These are phyloP conservation scores for Antechinus stuartii DNA, from an alignment of 2,113 vertebrate genomes.

Conservation along the genomic window DNA sequence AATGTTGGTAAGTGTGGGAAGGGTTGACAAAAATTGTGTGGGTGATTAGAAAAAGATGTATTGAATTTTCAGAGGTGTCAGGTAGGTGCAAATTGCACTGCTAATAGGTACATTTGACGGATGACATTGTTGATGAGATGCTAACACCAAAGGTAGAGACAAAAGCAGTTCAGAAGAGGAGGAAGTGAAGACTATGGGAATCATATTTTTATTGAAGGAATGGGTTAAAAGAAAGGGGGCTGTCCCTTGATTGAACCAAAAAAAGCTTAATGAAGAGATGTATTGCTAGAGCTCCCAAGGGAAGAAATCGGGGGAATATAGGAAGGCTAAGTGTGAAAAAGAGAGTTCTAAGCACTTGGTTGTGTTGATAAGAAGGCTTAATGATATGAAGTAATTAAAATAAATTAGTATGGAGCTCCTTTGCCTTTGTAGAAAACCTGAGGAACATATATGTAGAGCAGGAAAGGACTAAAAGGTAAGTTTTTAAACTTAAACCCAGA, in stretches of 20 bases:
- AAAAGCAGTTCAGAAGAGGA: not conserved
- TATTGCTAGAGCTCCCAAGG: not conserved
- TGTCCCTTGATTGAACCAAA: accelerated
- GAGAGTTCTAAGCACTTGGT: not conserved
- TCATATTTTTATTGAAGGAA: not conserved
- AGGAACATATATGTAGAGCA: not conserved
- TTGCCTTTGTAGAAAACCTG: not conserved
- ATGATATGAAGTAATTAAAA: accelerated
- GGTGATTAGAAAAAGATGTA: not conserved
- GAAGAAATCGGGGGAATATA: accelerated
- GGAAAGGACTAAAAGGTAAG: not conserved
- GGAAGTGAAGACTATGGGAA: not conserved
- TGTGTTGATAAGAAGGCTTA: not conserved
- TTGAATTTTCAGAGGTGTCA: not conserved
- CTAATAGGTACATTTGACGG: accelerated
- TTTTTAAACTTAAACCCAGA: not conserved
- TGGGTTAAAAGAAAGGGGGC: not conserved
- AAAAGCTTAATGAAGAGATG: not conserved
- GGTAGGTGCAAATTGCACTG: accelerated
- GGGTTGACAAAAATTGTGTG: accelerated
- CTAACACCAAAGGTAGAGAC: accelerated
- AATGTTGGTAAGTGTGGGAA: not conserved
- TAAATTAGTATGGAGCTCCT: accelerated
- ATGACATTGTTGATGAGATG: not conserved
- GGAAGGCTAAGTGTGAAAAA: accelerated